Conservation (phyloP, 1,140 invertebrate genomes). For the Drosophila kepulauana region DNA sequence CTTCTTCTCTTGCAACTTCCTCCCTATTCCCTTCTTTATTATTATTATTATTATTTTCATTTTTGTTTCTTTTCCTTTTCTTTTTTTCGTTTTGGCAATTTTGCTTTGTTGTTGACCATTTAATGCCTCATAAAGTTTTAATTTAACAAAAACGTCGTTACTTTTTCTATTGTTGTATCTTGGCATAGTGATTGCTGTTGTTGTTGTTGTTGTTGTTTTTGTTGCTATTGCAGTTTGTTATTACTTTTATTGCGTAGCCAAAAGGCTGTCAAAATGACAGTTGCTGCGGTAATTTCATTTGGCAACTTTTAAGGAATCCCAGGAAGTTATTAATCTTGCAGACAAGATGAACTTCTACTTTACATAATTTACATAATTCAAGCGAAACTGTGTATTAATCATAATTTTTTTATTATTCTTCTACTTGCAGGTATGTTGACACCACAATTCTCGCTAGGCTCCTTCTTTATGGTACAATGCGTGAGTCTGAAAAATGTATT, state of each 20-base stretch:
- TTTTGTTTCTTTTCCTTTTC: slow-evolving; percentile 10
- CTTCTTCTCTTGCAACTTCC: slow-evolving; percentile 31
- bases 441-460: neutral
- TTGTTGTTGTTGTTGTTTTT: slow-evolving; percentile 42
- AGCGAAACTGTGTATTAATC: slow-evolving; percentile 28
- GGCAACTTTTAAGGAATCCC: slow-evolving; percentile 44
- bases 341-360: neutral
- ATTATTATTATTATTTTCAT: slow-evolving; percentile 43
- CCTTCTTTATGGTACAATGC: neutral
- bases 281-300: slow-evolving; percentile 68
- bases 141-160: slow-evolving; percentile 83
- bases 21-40: slow-evolving; percentile 22
- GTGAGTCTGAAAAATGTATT: slow-evolving; percentile 23
- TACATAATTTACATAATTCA: neutral
- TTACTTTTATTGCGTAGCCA: slow-evolving; percentile 55
- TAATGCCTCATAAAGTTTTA: slow-evolving; percentile 82
- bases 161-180: slow-evolving; percentile 48
- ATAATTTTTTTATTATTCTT: slow-evolving; percentile 25
- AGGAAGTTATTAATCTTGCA: neutral
- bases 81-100: slow-evolving; percentile 70
- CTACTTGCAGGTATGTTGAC: slow-evolving; percentile 67
- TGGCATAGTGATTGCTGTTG: slow-evolving; percentile 6
- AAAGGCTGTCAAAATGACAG: slow-evolving; percentile 68
- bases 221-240: slow-evolving; percentile 66
- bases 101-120: slow-evolving; percentile 80